A percentile compares a stretch with the other conserved stretches of the same genome.
phyloP scores from a whole-genome alignment of 2,113 vertebrate species.

The Agapornis roseicollis region DNA sequence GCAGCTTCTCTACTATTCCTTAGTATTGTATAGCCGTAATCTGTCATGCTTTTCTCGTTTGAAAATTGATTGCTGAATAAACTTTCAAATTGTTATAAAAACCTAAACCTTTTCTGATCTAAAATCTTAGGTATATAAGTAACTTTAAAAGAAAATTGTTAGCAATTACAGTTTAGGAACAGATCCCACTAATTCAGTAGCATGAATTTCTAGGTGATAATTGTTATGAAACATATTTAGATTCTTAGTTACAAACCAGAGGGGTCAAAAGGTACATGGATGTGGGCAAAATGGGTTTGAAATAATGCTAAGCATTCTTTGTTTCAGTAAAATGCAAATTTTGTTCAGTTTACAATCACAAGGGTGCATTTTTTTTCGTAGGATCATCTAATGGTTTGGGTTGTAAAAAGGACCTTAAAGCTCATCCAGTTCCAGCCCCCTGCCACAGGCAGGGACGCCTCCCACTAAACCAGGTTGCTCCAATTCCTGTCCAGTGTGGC shows the following conservation, averaged over 20 bases:
- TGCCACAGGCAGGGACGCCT: background rate
- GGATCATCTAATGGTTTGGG: background rate
- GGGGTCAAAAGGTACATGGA: background rate
- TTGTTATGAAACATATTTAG: background rate
- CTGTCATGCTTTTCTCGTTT: background rate
- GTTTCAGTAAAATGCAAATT: background rate
- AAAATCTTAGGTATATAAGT: background rate
- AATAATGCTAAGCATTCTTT: background rate
- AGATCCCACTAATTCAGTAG: background rate
- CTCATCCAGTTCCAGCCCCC: background rate
- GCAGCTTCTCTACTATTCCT: background rate
- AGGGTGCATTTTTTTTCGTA: background rate
- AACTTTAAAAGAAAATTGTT: background rate
- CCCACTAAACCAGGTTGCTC: background rate
- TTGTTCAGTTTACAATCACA: background rate
- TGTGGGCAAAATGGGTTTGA: background rate
- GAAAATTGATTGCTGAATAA: background rate
- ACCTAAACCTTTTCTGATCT: background rate
- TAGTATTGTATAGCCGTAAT: background rate
- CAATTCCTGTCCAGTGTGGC: background rate
- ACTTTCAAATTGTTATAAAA: background rate
- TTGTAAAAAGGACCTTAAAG: background rate
- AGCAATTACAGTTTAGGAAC: background rate
- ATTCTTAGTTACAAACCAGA: background rate
- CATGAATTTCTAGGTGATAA: background rate